These are phyloP conservation scores for Mimas tiliae DNA, from an alignment of 2,888 invertebrate genomes.

Conservation along the genomic window DNA sequence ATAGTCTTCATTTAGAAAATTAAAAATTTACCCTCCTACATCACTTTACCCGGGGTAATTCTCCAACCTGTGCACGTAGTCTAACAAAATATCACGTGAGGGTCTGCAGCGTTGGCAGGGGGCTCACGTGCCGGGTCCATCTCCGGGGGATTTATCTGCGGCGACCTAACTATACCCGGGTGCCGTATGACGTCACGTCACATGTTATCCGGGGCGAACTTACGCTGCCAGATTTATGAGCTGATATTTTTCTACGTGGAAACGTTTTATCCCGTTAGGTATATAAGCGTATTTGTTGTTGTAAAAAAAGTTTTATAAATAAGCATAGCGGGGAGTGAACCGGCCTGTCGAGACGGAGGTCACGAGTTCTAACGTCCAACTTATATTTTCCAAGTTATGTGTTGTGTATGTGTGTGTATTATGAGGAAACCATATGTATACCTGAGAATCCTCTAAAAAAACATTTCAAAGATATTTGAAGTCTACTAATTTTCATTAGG, in stretches of 20 bases:
- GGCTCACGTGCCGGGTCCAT: constrained; percentile 46
- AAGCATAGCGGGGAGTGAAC: too few relatives aligned
- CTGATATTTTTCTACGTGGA: constrained; percentile 12
- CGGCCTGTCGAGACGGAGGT: too few relatives aligned
- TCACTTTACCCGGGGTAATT: background rate
- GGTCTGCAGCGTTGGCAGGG: constrained; percentile 37
- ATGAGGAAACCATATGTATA: too few relatives aligned
- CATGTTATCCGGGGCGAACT: constrained; percentile 7
- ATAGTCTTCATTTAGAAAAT: background rate
- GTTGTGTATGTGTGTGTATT: too few relatives aligned
- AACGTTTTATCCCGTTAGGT: background rate
- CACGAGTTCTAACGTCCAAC: too few relatives aligned
- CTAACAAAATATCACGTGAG: constrained; percentile 27
- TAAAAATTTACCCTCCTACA: background rate
- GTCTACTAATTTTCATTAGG: too few relatives aligned
- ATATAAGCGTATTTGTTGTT: background rate
- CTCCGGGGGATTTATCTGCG: constrained; percentile 54
- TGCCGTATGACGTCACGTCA: constrained; percentile 16
- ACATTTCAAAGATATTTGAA: too few relatives aligned
- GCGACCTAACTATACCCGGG: constrained; percentile 41
- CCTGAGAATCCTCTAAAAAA: too few relatives aligned
- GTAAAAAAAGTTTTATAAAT: background rate
- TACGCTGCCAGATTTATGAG: constrained; percentile 4
- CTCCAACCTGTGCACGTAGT: constrained; percentile 30
- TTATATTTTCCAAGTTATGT: too few relatives aligned